A percentile compares a stretch with the other conserved stretches of the same genome.
These are phyloP conservation scores for Elephas maximus DNA, from an alignment of 2,113 vertebrate species.

Conservation along the genomic window DNA sequence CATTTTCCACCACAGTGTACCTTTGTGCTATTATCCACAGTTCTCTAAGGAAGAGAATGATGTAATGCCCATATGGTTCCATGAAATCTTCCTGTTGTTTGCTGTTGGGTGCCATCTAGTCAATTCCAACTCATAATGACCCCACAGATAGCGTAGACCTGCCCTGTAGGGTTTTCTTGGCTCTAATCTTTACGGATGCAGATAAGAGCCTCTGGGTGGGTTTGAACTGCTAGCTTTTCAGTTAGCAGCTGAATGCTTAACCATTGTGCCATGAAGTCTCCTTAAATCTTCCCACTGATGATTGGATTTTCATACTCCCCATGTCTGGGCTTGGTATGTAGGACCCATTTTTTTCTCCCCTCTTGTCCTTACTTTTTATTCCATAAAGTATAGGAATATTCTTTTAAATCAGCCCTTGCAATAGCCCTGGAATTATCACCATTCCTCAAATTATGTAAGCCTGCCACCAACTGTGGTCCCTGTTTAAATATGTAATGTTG, in stretches of 20 bases:
- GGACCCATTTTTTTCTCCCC: neutral
- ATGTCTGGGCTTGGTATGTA: neutral
- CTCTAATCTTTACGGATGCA: neutral
- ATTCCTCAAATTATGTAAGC: slow-evolving; percentile 40
- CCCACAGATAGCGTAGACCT: neutral
- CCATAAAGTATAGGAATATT: neutral
- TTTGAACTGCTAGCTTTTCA: too few relatives aligned
- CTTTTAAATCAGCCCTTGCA: neutral
- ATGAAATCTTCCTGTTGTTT: neutral
- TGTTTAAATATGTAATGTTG: slow-evolving; percentile 41
- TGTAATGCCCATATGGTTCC: neutral
- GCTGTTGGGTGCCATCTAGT: neutral
- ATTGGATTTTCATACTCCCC: neutral
- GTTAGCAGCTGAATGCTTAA: neutral
- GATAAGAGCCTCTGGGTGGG: neutral
- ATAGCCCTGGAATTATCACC: neutral
- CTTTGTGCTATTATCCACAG: neutral
- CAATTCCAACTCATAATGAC: neutral
- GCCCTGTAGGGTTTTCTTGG: neutral
- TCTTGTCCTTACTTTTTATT: neutral
- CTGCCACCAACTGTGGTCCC: neutral
- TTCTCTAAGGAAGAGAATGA: neutral
- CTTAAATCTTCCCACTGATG: neutral
- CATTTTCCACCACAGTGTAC: neutral
- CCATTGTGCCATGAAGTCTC: too few relatives aligned